Base-by-base conservation (phyloP, 1,140 invertebrate species). In the Homarus americanus region DNA sequence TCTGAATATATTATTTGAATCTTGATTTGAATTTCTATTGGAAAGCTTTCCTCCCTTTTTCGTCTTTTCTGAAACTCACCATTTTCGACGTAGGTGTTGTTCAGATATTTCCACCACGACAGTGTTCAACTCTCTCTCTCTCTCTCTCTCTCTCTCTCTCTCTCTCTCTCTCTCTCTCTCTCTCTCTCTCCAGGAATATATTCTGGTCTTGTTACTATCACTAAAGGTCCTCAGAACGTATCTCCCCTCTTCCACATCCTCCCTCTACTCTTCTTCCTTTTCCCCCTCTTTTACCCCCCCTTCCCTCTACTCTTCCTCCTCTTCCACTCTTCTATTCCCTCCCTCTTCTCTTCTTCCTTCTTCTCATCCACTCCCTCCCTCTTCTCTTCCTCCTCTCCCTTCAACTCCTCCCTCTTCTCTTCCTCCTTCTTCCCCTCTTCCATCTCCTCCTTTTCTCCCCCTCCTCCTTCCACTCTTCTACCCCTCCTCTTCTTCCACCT, bases 81-180 rank as follows among this genome's bases (percentile, higher is more conserved):
- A n/a, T n/a, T n/a, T n/a, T n/a, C n/a, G n/a, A n/a, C n/a, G n/a
- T n/a, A n/a, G n/a, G n/a, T n/a, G n/a, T n/a, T n/a, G n/a, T n/a
- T n/a, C n/a, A n/a, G n/a, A n/a, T n/a, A n/a, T n/a, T n/a, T 49
- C 15, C 44, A 49, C 15, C 15, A 49, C 5, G 44, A 7, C 44
- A 49, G 12, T 5, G 44, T 49, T 49, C 5, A 15, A 7, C 44
- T 49, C 44, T 49, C 44, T 15, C 58, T 9, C 58, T 63, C 20
- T 15, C 58, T 63, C n/a, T 32, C 63, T 69, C 63, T 63, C 58
- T 63, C 15, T 63, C 58, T 63, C 20, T 63, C 12, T 63, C 58
- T 69, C 63, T 69, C 63, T 69, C 63, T 69, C 63, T 69, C 63
- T 69, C 63, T 69, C 63, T 69, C 63, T 69, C 63, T 69, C 63